Percentiles rank a stretch among this genome's conserved stretches.
These are phyloP conservation scores for Diuraphis noxia DNA, from an alignment of 1,140 invertebrate species.

Conservation along the genomic window DNA sequence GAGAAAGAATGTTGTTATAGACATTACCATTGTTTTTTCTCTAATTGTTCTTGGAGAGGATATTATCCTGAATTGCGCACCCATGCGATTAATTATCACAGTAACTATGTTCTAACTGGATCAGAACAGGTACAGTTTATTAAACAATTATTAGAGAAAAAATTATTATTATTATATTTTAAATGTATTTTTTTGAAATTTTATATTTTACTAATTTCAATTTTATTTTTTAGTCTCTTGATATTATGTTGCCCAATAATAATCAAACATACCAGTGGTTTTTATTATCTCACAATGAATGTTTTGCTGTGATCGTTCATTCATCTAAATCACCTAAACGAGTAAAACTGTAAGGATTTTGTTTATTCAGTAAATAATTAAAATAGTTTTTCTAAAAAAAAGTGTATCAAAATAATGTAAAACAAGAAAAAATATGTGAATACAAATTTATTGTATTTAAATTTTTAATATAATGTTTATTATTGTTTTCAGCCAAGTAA, in stretches of 20 bases:
- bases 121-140: slow-evolving; percentile 47
- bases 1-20: slow-evolving; percentile 57
- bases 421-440: not conserved
- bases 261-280: slow-evolving; percentile 40
- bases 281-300: slow-evolving; percentile 19
- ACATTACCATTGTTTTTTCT: slow-evolving; percentile 56
- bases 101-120: slow-evolving; percentile 54
- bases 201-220: not conserved
- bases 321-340: not conserved
- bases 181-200: not conserved
- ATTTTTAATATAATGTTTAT: not conserved
- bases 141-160: not conserved
- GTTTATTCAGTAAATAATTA: not conserved
- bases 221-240: slow-evolving; percentile 28
- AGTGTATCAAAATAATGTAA: no score
- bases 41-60: slow-evolving; percentile 57
- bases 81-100: slow-evolving; percentile 55
- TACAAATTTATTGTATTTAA: not conserved
- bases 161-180: not conserved
- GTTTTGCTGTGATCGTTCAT: not conserved
- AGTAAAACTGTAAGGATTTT: slow-evolving; percentile 34
- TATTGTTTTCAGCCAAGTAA: slow-evolving; percentile 38
- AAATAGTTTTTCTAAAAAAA: not conserved
- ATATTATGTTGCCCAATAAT: slow-evolving; percentile 4
- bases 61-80: slow-evolving; percentile 56